Base-by-base conservation (phyloP, 2,888 invertebrate species). In the Oxyteleia sp. region DNA sequence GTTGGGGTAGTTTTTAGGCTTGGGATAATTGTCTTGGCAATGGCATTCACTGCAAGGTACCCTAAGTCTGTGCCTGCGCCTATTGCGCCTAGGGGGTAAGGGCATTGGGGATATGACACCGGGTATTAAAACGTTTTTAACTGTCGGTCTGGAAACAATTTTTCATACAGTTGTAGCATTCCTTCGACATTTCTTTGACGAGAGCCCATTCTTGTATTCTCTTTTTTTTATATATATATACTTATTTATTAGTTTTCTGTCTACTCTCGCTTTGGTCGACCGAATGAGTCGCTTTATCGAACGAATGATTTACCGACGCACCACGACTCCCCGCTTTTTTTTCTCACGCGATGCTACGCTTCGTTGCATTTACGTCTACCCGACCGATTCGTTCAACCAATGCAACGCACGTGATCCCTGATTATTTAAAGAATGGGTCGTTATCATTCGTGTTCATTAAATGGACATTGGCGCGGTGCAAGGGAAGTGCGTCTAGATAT, bases 121-220 rank as follows among this genome's bases (percentile, higher is more conserved):
- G 92, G 32, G 32, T 32, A 32, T 92, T 90, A 91, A 92, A 90
- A 93, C 93, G 93, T 92, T 93, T 93, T 93, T 93, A 93, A 93
- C 92, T 93, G 93, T 92, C 92, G 93, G 92, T 93, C 93, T 93
- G 93, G 87, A 93, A 93, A 93, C 92, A 93, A 93, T 93, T 91
- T 89, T 90, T 91, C 88, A 89, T 91, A 89, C 90, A 91, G 88
- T 89, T 86, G 85, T 85, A 86, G 85, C 85, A 86, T 85, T 87
- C 82, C 84, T 87, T 84, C 78, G 82, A 69, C 71, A 84, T 80
- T 61, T 78, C 8, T 82, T 78, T 86, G 20, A 79, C 78, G 72
- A 76, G 55, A 85, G 88, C 32, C 88, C 88, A 87, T 90, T 88
- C 85, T 86, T 85, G 32, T 32, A 8, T 32, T 41, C 4, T 13